These are phyloP conservation scores for Apus apus DNA, from an alignment of 2,113 vertebrate species.

Conservation along the genomic window DNA sequence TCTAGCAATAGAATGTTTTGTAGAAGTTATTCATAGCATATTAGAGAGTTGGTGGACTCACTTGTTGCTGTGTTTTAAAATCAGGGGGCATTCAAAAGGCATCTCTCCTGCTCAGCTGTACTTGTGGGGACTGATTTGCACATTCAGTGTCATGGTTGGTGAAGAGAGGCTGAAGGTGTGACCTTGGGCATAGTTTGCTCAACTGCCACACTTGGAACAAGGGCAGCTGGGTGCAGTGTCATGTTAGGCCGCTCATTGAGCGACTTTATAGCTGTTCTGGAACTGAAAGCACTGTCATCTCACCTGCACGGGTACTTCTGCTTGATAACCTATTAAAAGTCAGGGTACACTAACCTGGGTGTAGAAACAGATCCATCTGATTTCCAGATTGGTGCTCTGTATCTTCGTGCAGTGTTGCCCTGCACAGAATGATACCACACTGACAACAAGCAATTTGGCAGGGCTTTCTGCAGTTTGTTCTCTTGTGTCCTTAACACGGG, in stretches of 20 bases:
- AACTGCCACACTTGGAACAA: not conserved
- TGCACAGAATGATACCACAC: too few relatives aligned
- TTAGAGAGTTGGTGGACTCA: not conserved
- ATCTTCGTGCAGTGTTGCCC: not conserved
- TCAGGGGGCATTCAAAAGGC: not conserved
- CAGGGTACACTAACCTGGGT: not conserved
- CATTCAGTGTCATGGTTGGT: not conserved
- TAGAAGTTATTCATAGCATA: fast-evolving
- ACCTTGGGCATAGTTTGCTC: not conserved
- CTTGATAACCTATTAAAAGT: not conserved
- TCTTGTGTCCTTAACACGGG: too few relatives aligned
- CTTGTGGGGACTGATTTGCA: not conserved
- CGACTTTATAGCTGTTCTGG: not conserved
- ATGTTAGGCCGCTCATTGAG: not conserved
- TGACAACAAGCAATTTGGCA: not conserved
- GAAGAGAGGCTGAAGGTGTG: not conserved
- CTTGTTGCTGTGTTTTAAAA: not conserved
- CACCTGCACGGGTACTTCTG: not conserved
- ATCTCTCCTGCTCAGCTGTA: not conserved
- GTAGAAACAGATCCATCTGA: not conserved
- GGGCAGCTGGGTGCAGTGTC: not conserved
- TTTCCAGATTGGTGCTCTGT: not conserved
- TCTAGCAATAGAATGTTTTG: not conserved
- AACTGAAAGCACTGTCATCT: not conserved
- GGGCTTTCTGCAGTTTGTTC: not conserved